phyloP scores from a whole-genome alignment of 2,113 vertebrate genomes.

The Heloderma charlesbogerti region DNA sequence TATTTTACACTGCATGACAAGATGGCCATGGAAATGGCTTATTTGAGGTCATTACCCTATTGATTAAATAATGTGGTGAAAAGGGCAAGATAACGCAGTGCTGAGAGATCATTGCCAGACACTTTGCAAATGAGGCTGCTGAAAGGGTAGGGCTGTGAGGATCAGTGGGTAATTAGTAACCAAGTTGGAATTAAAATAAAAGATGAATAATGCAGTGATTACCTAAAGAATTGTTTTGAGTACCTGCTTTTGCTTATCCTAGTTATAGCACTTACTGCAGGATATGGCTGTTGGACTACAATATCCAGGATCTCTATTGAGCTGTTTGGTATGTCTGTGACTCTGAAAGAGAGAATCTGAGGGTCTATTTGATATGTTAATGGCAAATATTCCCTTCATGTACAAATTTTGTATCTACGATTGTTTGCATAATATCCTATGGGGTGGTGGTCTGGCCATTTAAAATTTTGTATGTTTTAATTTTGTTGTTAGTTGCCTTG shows the following conservation, averaged over 20 bases:
- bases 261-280: slow-evolving; percentile 59
- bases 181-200: slow-evolving; percentile 64
- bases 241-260: slow-evolving; percentile 60
- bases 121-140: slow-evolving; percentile 76
- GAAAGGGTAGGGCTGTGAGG: slow-evolving; percentile 74
- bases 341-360: slow-evolving; percentile 9
- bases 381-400: background rate
- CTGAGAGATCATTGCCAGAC: slow-evolving; percentile 80
- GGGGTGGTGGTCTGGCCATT: background rate
- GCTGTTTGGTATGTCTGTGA: slow-evolving; percentile 44
- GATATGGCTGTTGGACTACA: slow-evolving; percentile 58
- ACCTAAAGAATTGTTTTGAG: slow-evolving; percentile 66
- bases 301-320: slow-evolving; percentile 59
- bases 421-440: background rate
- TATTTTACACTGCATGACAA: slow-evolving; percentile 72
- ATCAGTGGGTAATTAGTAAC: slow-evolving; percentile 71
- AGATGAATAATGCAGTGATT: slow-evolving; percentile 65
- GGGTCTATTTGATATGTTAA: background rate
- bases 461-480: too few relatives aligned
- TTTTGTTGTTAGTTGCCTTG: too few relatives aligned
- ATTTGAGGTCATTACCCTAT: slow-evolving; percentile 77
- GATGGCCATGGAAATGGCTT: slow-evolving; percentile 66
- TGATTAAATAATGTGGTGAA: slow-evolving; percentile 84
- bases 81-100: slow-evolving; percentile 74
- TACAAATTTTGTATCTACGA: slow-evolving; percentile 4